Percentiles rank a stretch among this genome's conserved stretches.
phyloP scores from a whole-genome alignment of 1,140 invertebrate genomes.

The Meloidogyne floridensis region DNA sequence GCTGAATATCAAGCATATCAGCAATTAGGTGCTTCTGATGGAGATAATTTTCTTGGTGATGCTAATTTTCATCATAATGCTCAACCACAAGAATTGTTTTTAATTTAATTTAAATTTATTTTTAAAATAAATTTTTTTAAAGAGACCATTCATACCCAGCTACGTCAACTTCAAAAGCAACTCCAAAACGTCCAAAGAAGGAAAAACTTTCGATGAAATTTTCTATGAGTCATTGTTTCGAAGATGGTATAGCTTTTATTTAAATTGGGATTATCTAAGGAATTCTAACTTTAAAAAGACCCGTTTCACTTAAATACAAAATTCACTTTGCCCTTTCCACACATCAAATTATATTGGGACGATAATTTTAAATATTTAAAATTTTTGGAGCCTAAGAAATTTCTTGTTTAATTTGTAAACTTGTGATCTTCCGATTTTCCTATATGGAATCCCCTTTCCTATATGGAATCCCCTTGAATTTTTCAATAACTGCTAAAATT shows the following conservation, averaged over 20 bases:
- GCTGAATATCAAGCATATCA: slow-evolving; percentile 6
- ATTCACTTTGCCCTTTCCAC: no score
- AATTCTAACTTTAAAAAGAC: no score
- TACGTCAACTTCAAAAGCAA: neutral
- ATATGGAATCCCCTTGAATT: no score
- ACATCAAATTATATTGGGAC: no score
- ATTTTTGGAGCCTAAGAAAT: no score
- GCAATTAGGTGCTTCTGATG: neutral
- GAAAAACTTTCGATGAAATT: neutral
- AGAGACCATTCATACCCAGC: neutral
- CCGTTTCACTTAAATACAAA: no score
- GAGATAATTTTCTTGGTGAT: neutral
- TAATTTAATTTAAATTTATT: neutral
- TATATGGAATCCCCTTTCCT: no score
- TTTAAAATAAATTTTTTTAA: neutral
- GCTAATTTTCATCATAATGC: neutral
- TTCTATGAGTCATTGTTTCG: neutral
- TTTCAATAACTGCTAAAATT: no score
- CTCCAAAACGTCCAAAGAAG: neutral
- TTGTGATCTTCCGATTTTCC: no score
- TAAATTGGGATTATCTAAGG: no score
- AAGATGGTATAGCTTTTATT: neutral
- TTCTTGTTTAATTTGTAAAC: no score
- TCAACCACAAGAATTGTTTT: neutral
- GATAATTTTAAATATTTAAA: no score